Percentiles rank a stretch among this genome's conserved stretches.
These are phyloP conservation scores for Eulacestoma nigropectus DNA, from an alignment of 2,113 vertebrate species.

Conservation along the genomic window DNA sequence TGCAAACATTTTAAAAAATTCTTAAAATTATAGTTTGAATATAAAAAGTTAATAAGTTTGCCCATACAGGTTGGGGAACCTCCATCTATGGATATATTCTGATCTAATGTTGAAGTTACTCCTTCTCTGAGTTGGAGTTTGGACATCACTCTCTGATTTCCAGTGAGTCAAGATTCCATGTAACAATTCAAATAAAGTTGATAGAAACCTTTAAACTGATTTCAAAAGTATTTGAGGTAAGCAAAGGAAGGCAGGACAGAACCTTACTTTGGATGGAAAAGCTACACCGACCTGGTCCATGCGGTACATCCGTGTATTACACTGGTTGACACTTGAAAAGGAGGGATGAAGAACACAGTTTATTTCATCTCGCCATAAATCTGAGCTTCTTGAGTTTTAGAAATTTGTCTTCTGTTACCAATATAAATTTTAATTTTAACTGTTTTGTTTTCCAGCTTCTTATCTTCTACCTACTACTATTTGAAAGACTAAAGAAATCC, in stretches of 20 bases:
- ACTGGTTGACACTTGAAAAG: background rate
- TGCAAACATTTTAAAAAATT: background rate
- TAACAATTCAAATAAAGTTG: background rate
- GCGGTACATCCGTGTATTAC: background rate
- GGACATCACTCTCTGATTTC: background rate
- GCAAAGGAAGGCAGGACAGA: background rate
- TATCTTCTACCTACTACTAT: background rate
- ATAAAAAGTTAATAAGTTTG: background rate
- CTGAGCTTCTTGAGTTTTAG: background rate
- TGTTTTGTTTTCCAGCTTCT: background rate
- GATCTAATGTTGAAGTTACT: background rate
- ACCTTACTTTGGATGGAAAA: background rate
- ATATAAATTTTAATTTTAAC: background rate
- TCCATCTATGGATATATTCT: background rate
- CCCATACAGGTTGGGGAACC: background rate
- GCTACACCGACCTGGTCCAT: rapidly evolving
- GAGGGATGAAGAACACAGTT: background rate
- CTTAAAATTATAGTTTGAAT: background rate
- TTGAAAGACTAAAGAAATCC: background rate
- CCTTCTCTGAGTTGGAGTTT: background rate
- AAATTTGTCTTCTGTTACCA: background rate
- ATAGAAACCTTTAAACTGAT: background rate
- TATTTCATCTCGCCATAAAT: background rate
- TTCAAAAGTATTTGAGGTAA: background rate
- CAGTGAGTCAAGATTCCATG: background rate